Evolutionary conservation across 2,888 invertebrate species (phyloP), one percentile per base, ranked within the genome.

Genomic region (Meteorus colon): DNA sequence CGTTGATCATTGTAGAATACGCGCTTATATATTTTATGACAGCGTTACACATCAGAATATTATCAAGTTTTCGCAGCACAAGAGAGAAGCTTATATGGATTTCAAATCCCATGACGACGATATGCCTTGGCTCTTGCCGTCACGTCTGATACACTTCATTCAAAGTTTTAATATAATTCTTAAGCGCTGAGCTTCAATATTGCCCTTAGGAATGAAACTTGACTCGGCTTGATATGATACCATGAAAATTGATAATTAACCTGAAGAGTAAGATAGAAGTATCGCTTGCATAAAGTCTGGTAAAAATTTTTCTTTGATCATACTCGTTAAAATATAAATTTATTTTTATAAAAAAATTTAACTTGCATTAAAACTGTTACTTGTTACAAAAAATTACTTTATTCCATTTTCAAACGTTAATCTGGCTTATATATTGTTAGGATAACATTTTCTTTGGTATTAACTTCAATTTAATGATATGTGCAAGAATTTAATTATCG

Each of bases 141-240:
- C 24, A 55, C 24, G 27, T 45, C 8, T 45, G 19, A 66, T 45
- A 66, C 41, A 5, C 41, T 66, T 37, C 41, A 34, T 29, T 24
- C 37, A 34, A 66, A 66, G 66, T 66, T 66, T 66, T 66, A 24
- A 27, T 41, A 37, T 66, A 12, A 41, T 24, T 45, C 41, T 66
- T 66, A 14, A 66, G 66, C 41, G 41, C 37, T 19, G n/a, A 27
- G 66, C 27, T 41, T 66, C 24, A 24, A 66, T 41, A 66, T 37
- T 37, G 41, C 66, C 41, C 41, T 55, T 19, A 55, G 55, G 55
- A 55, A 55, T 19, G n/a, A 55, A 55, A 55, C 55, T 55, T 55
- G 19, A 24, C 55, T 55, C 19, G n/a, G 55, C 10, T 19, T 55
- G 6, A 55, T 24, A 55, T 55, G 24, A 19, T 8, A 55, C 55